Evolutionary conservation across 2,888 invertebrate species (phyloP), one percentile per base, ranked within the genome.

Genomic region (Clivina fossor): DNA sequence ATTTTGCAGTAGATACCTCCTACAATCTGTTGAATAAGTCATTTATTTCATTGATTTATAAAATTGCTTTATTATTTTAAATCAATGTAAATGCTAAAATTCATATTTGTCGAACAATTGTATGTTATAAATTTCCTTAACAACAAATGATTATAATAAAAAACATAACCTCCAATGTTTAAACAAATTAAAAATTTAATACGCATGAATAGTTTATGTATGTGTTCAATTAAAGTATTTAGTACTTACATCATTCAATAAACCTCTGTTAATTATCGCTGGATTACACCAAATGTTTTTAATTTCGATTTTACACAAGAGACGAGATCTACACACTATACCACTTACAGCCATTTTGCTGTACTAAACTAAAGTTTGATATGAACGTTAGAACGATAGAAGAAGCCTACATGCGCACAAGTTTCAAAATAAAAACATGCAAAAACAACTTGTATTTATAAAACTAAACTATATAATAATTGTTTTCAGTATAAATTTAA

Each of bases 341-440:
- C 72, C 69, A 63, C 69, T 67, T 59, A 72, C 66, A 70, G 73
- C 73, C 73, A 73, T 73, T 69, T 72, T 72, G 59, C 58, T 58
- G 54, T 22, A 38, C 40, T 38, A 37, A 38, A 38, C 40, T 19
- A 20, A 26, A 22, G 32, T 47, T 47, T 47, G 47, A 40, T 49
- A 38, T 49, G 38, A 40, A 38, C 40, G 49, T 40, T 38, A 40
- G 38, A 40, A 4, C 19, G 3, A 11, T 7, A 7, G 11, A 44
- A 19, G 22, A 16, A 13, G 20, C 47, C 9, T 19, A 18, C 44
- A 47, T 47, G 47, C 47, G 47, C 47, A 22, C 22, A 24, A 9
- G 26, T 9, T 7, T n/a, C n/a, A n/a, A n/a, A n/a, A n/a, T n/a
- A n/a, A n/a, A n/a, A n/a, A n/a, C n/a, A n/a, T n/a, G n/a, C n/a